Evolutionary conservation across 2,888 invertebrate species (phyloP), one percentile per base, ranked within the genome.

Genomic region (Cosmorhoe ocellata): DNA sequence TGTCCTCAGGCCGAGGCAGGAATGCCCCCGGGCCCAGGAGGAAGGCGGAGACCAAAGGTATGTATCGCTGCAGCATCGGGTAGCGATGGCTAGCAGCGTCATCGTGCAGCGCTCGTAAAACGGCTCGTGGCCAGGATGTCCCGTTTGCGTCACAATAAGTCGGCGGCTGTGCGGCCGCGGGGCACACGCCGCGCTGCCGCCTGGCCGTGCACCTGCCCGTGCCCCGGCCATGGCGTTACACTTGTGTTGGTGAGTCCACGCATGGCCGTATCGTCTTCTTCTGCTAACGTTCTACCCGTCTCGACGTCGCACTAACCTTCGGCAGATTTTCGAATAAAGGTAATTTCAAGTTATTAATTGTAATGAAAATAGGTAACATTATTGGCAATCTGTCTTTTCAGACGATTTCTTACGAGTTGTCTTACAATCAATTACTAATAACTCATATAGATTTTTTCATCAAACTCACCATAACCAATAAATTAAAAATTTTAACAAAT

Each of bases 1-100:
- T 94, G 96, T 97, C 95, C 95, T 97, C 94, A 95, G 95, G 93
- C 96, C 96, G 95, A 96, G 96, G 94, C 96, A 96, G 95, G 96
- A 96, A 93, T 95, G 95, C 94, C 96, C 95, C 94, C 94, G 91
- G 91, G 92, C 92, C 90, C 92, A 91, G 87, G 93, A 93, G 89
- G 93, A 94, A 85, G 87, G 88, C 87, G 93, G 92, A 83, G 93
- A 93, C 88, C 91, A 93, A 92, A 94, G 94, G 94, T 94, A 93
- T 69, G 86, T 84, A 80, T 56, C 44, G 39, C 14, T 26, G 37
- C 38, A 36, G 12, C 48, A 52, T 48, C 48, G 48, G 40, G 28
- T 31, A 41, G 57, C 36, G 58, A 58, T 47, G 63, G 66, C 63
- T 57, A 60, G 64, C 63, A 68, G 68, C 66, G 58, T 61, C 60